Percentiles rank a stretch among this genome's conserved stretches.
These are phyloP conservation scores for Dolichotis patagonum DNA, from an alignment of 2,113 vertebrate species.

Conservation along the genomic window DNA sequence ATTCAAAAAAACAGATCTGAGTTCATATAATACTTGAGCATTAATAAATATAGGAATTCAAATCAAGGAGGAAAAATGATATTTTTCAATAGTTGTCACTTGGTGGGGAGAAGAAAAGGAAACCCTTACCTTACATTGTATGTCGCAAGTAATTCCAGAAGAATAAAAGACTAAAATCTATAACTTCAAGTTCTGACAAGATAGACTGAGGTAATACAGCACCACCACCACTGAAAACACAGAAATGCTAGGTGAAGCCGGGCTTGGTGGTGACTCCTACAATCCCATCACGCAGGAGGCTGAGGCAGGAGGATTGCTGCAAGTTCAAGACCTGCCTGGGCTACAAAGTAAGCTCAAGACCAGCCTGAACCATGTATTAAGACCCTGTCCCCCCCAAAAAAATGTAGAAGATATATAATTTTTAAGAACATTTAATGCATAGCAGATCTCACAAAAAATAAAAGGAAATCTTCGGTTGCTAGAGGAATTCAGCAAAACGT, in stretches of 20 bases:
- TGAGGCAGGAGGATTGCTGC: too few species aligned
- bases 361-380: too few species aligned
- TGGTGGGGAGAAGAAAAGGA: not conserved
- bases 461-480: constrained; percentile 28
- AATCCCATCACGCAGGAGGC: too few species aligned
- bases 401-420: constrained; percentile 44
- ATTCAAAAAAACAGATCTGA: constrained; percentile 34
- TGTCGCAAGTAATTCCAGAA: constrained; percentile 52
- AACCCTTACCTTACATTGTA: constrained; percentile 62
- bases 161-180: constrained; percentile 46
- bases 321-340: too few species aligned
- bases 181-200: constrained; percentile 37
- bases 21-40: constrained; percentile 14
- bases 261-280: too few species aligned
- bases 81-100: constrained; percentile 32
- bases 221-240: not conserved
- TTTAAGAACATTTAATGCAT: constrained; percentile 18
- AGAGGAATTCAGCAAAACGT: not conserved
- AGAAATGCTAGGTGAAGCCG: not conserved
- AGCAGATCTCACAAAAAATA: constrained; percentile 49
- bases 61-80: constrained; percentile 42
- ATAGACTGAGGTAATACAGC: constrained; percentile 52
- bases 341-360: too few species aligned
- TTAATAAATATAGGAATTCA: constrained; percentile 43
- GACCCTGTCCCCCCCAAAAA: not conserved